A percentile compares a stretch with the other conserved stretches of the same genome.
phyloP scores from a whole-genome alignment of 64 coral and sea anemone species.

The Montipora efflorescens region DNA sequence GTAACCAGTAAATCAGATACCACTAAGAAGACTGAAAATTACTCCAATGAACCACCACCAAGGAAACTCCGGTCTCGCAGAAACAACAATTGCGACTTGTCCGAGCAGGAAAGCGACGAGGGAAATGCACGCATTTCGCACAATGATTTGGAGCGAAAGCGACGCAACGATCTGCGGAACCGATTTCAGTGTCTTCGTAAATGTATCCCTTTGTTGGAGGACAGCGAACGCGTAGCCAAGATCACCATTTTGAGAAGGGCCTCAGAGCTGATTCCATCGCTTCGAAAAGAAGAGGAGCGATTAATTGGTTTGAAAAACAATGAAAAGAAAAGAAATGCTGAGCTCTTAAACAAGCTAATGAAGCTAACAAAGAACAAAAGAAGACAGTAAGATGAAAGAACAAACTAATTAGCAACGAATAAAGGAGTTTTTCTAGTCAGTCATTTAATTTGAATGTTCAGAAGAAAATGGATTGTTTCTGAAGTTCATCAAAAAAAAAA shows the following conservation, averaged over 20 bases:
- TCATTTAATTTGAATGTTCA: no score
- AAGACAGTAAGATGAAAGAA: background rate
- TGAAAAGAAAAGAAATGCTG: slow-evolving; percentile 68
- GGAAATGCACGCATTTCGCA: slow-evolving; percentile 69
- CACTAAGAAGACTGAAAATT: background rate
- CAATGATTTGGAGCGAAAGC: slow-evolving; percentile 87
- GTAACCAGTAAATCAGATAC: background rate
- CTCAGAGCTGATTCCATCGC: slow-evolving; percentile 56
- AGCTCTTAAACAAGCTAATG: slow-evolving; percentile 70
- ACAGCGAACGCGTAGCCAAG: slow-evolving; percentile 79
- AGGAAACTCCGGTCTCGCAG: slow-evolving; percentile 17
- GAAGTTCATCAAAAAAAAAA: no score
- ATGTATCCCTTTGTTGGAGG: slow-evolving; percentile 61
- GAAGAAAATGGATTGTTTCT: no score
- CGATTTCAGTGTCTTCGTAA: slow-evolving; percentile 65
- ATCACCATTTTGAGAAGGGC: slow-evolving; percentile 80
- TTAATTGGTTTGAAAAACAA: slow-evolving; percentile 52
- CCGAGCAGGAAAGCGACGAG: slow-evolving; percentile 38
- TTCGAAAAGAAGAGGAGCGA: slow-evolving; percentile 70
- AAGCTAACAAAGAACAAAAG: slow-evolving; percentile 60
- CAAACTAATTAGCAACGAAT: background rate
- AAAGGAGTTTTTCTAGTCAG: background rate
- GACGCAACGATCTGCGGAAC: slow-evolving; percentile 86
- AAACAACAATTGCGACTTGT: slow-evolving; percentile 30
- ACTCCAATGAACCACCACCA: background rate